Evolutionary conservation across 2,797 vertebrate genomes (phyloP), one percentile per base, ranked within the genome.

Genomic region (Calcarius lapponicus): DNA sequence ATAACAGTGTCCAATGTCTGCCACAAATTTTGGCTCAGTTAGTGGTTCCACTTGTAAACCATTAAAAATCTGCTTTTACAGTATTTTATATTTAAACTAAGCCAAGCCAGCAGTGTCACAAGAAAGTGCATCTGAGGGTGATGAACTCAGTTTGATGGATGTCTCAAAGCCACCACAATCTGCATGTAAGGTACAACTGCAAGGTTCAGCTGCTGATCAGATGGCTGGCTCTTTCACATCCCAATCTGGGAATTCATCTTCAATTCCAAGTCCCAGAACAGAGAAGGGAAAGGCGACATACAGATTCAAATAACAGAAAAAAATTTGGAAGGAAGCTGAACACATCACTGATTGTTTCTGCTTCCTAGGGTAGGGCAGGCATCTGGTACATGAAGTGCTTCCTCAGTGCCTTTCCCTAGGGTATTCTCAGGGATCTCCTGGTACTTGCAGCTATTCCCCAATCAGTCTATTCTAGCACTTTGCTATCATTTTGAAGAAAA

Each of bases 351-450:
- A 28, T 75, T 22, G 18, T 74, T 86, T 66, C 65, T 57, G 38
- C 24, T 70, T 71, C 65, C 54, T 42, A 56, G 73, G 61, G 50
- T 43, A 87, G 50, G 28, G 22, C 12, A 17, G n/a, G 24, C 2
- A 0, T 66, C 58, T 0, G 0, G 57, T 42, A n/a, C 17, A 6
- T 8, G 56, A 91, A 22, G 19, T 74, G 1, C 2, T 64, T 78
- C 38, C 40, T 25, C 38, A 58, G 42, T 53, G 9, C 15, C 12
- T 57, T 71, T 83, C 42, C 13, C 34, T 28, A 14, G 8, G 15
- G 6, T 13, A 8, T 22, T 61, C 34, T 60, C 47, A 65, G 38
- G 13, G 45, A 74, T 7, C 26, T 86, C 22, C 26, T 43, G 9
- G 26, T 4, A 36, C 9, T 83, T 88, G 57, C 32, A 90, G 45